Evolutionary conservation across 2,113 vertebrate genomes (phyloP).

Genomic region (Eulacestoma nigropectus): DNA sequence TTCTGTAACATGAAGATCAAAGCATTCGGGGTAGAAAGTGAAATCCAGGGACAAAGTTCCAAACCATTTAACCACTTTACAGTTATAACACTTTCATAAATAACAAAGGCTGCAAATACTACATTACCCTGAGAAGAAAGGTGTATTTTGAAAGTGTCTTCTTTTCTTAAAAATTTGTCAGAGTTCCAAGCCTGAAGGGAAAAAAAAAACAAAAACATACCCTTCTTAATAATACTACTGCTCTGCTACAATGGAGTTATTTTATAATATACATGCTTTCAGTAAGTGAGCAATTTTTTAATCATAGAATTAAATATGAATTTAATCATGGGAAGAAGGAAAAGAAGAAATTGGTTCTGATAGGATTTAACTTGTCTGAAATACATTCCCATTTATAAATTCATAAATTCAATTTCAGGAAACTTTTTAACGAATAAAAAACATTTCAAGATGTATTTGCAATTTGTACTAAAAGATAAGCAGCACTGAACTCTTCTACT

Average conservation of each 20-base stretch:
- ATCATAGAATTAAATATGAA: neutral
- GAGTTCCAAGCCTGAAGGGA: neutral
- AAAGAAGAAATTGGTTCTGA: neutral
- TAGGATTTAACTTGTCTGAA: neutral
- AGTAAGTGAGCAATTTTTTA: neutral
- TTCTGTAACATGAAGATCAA: neutral
- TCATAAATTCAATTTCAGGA: neutral
- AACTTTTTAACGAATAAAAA: neutral
- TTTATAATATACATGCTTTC: neutral
- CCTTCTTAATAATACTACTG: neutral
- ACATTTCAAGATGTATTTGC: neutral
- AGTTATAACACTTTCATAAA: neutral
- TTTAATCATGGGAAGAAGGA: neutral
- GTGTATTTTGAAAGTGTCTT: neutral
- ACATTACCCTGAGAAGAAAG: neutral
- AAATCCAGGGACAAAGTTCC: neutral
- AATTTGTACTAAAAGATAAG: neutral
- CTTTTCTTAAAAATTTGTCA: neutral
- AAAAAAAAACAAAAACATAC: neutral
- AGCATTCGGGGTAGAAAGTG: neutral
- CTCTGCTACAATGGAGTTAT: neutral
- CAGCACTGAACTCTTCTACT: neutral
- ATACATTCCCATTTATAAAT: neutral
- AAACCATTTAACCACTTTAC: neutral
- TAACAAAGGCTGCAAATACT: neutral